phyloP scores from a whole-genome alignment of 2,888 invertebrate species.

The Hemicrepidius hirtus region DNA sequence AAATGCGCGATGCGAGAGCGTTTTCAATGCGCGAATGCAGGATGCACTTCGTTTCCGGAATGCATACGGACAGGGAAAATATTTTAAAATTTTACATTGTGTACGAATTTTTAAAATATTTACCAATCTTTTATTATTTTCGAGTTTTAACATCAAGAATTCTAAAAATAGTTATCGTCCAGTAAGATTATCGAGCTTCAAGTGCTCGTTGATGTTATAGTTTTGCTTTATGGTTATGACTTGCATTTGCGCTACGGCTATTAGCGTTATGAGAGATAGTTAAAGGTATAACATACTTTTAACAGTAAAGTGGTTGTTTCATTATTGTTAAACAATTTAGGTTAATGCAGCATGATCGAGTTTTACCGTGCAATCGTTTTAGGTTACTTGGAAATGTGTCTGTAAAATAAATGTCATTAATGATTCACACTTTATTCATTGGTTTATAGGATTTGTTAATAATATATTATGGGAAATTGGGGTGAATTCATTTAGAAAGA shows the following conservation, averaged over 20 bases:
- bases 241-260: slow-evolving; percentile 24
- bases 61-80: slow-evolving; percentile 41
- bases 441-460: no score
- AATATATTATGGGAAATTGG: no score
- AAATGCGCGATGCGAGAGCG: slow-evolving; percentile 60
- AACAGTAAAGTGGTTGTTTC: slow-evolving; percentile 12
- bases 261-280: slow-evolving; percentile 14
- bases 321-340: slow-evolving; percentile 27
- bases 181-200: not conserved
- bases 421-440: no score
- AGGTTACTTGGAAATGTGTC: no score
- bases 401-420: no score
- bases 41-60: slow-evolving; percentile 49
- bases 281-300: slow-evolving; percentile 15
- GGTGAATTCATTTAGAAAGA: no score
- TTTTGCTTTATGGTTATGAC: slow-evolving; percentile 23
- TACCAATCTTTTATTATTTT: not conserved
- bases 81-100: slow-evolving; percentile 41
- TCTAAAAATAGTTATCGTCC: no score
- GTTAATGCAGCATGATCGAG: slow-evolving; percentile 17
- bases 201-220: not conserved
- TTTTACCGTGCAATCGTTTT: not conserved
- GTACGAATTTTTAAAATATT: no score
- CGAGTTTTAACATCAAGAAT: no score
- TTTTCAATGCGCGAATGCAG: slow-evolving; percentile 50